Percentiles rank a stretch among this genome's conserved stretches.
phyloP scores from a whole-genome alignment of 2,888 invertebrate species.

The Trissolcus brochymenae region DNA sequence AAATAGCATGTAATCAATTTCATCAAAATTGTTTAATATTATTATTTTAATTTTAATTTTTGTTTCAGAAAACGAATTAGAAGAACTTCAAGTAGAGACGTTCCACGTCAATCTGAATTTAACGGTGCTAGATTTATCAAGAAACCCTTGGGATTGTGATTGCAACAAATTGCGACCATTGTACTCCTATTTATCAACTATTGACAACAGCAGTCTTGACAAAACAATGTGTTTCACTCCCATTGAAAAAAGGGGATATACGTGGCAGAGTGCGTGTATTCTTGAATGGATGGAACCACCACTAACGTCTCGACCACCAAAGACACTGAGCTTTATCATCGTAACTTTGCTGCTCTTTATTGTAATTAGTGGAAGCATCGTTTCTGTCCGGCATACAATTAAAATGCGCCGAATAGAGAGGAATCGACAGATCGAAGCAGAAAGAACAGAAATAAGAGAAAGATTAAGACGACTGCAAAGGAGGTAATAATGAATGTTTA shows the following conservation, averaged over 20 bases:
- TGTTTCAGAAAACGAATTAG: conserved; percentile 81
- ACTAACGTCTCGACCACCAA: conserved; percentile 47
- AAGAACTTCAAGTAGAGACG: conserved; percentile 76
- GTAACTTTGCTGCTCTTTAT: conserved; percentile 73
- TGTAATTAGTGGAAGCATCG: conserved; percentile 78
- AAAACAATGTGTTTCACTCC: conserved; percentile 83
- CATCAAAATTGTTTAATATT: no score
- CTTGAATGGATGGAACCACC: conserved; percentile 77
- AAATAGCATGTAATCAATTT: background rate
- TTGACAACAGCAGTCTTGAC: conserved; percentile 75
- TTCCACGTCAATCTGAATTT: conserved; percentile 81
- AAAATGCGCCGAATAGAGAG: conserved; percentile 78
- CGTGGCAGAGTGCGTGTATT: conserved; percentile 84
- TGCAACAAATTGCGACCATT: conserved; percentile 81
- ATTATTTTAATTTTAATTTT: conserved; percentile 13
- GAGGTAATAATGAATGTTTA: conserved; percentile 65
- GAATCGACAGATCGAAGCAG: conserved; percentile 79
- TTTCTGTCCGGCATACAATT: conserved; percentile 79
- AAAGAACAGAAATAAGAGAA: conserved; percentile 80
- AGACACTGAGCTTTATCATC: conserved; percentile 67
- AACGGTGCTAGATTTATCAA: conserved; percentile 80
- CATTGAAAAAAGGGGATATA: conserved; percentile 79
- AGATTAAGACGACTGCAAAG: conserved; percentile 77
- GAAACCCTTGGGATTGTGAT: conserved; percentile 88
- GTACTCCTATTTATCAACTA: conserved; percentile 80